These are phyloP conservation scores for Lordiphosa mommai DNA, from an alignment of 1,140 invertebrate genomes.

Conservation along the genomic window DNA sequence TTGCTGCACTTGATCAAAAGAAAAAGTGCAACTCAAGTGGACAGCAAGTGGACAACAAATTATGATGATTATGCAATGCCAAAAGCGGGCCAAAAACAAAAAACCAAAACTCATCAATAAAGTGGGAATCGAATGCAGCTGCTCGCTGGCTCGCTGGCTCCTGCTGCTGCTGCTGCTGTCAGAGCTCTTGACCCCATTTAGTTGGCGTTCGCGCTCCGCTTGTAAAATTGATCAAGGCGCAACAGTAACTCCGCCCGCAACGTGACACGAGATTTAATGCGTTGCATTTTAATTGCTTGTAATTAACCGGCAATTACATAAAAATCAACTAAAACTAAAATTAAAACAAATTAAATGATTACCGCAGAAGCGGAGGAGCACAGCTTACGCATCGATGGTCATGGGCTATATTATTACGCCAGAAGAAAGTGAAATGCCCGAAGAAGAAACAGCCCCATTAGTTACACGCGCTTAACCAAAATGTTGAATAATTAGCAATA, in stretches of 20 bases:
- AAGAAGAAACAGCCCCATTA: conserved; percentile 40
- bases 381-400: conserved; percentile 35
- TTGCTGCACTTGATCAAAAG: conserved; percentile 43
- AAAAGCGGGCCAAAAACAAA: conserved; percentile 14
- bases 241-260: conserved; percentile 30
- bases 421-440: conserved; percentile 43
- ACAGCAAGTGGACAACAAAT: conserved; percentile 73
- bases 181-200: conserved; percentile 68
- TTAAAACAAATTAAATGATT: conserved; percentile 58
- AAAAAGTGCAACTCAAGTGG: conserved; percentile 66
- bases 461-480: conserved; percentile 66
- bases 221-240: conserved; percentile 25
- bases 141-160: neutral
- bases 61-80: conserved; percentile 68
- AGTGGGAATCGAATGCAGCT: conserved; percentile 23
- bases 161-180: too few relatives aligned
- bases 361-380: conserved; percentile 36
- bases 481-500: conserved; percentile 67
- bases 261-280: conserved; percentile 33
- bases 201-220: conserved; percentile 11
- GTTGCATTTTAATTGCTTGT: conserved; percentile 68
- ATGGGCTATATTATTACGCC: conserved; percentile 8
- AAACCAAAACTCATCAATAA: conserved; percentile 8
- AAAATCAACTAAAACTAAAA: conserved; percentile 1
- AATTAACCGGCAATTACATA: conserved; percentile 65